Percentiles rank a stretch among this genome's conserved stretches.
These are phyloP conservation scores for Gallinago media DNA, from an alignment of 2,113 vertebrate species.

Conservation along the genomic window DNA sequence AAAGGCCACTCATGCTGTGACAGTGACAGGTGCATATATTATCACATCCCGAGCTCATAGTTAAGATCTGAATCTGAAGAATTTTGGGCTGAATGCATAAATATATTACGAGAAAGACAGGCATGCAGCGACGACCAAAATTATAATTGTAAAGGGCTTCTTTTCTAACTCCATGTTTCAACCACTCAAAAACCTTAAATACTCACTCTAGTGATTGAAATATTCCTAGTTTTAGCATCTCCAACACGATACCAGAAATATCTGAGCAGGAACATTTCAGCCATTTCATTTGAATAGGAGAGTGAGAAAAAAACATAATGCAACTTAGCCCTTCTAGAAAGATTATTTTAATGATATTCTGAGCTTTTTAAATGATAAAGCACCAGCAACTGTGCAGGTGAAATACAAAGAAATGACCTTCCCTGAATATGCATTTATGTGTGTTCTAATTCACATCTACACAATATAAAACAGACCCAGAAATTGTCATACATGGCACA, in stretches of 20 bases:
- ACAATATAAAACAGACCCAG: not conserved
- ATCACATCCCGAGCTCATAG: conserved; percentile 10
- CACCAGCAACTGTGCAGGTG: not conserved
- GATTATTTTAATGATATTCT: not conserved
- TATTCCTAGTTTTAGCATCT: not conserved
- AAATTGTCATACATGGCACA: not conserved
- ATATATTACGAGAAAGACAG: not conserved
- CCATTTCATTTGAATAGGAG: not conserved
- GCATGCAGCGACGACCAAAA: not conserved
- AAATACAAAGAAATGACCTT: not conserved
- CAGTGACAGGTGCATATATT: conserved; percentile 35
- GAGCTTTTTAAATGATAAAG: not conserved
- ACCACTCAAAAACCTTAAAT: not conserved
- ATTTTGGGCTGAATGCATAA: conserved; percentile 6
- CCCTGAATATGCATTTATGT: not conserved
- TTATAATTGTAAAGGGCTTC: not conserved
- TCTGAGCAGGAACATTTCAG: not conserved
- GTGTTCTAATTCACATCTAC: not conserved
- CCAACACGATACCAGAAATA: not conserved
- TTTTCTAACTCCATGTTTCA: not conserved
- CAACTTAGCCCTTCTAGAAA: not conserved
- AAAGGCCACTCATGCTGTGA: not conserved
- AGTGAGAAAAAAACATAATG: not conserved
- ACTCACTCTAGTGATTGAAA: not conserved
- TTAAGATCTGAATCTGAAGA: conserved; percentile 27